phyloP scores from a whole-genome alignment of 2,113 vertebrate species.

The Steatornis caripensis region DNA sequence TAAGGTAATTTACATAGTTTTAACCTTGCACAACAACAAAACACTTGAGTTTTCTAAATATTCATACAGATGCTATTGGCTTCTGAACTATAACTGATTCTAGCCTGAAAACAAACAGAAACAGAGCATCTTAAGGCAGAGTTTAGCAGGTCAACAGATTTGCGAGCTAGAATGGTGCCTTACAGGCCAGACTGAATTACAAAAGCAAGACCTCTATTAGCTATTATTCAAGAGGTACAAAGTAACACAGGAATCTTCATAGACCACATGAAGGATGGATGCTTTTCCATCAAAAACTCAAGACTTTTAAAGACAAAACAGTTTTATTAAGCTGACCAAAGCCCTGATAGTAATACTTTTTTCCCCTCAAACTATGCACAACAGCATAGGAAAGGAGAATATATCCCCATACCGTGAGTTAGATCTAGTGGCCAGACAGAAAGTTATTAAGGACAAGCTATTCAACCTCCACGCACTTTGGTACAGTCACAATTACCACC shows the following conservation, averaged over 20 bases:
- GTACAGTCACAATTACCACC: not conserved
- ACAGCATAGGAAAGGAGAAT: not conserved
- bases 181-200: not conserved
- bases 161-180: not conserved
- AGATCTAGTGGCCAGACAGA: not conserved
- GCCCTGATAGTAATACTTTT: not conserved
- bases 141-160: not conserved
- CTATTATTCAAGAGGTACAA: not conserved
- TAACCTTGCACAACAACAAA: not conserved
- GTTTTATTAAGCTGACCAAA: not conserved
- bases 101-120: not conserved
- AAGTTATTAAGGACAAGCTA: not conserved
- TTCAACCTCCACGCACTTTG: no score
- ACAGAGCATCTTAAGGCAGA: not conserved
- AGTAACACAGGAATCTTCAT: not conserved
- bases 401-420: not conserved
- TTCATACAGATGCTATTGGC: not conserved
- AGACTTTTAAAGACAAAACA: not conserved
- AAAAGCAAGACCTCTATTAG: not conserved
- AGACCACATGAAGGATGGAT: not conserved
- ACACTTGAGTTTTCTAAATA: not conserved
- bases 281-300: not conserved
- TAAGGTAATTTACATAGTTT: not conserved
- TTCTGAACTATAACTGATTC: not conserved
- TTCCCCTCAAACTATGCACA: not conserved